A percentile compares a stretch with the other conserved stretches of the same genome.
phyloP scores from a whole-genome alignment of 2,113 vertebrate species.

The Stictonetta naevosa region DNA sequence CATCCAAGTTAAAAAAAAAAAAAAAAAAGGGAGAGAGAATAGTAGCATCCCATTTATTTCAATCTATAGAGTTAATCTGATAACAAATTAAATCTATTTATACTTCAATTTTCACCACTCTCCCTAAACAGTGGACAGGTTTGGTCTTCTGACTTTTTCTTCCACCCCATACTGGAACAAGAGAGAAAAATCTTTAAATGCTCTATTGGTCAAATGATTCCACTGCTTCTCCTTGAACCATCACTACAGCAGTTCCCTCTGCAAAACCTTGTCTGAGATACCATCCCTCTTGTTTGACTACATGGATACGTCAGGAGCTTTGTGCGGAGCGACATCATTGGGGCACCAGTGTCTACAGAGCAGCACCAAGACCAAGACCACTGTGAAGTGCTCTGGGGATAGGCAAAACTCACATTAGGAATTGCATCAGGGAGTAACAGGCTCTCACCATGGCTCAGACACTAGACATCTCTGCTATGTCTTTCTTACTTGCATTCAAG shows the following conservation, averaged over 20 bases:
- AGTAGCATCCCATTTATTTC: background rate
- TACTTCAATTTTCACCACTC: background rate
- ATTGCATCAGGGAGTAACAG: background rate
- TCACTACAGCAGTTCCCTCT: too few relatives aligned
- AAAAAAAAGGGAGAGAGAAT: background rate
- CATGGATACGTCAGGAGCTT: background rate
- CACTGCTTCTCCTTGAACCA: background rate
- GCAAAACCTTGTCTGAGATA: background rate
- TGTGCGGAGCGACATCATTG: fast-evolving
- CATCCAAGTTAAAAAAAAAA: background rate
- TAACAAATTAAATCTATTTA: background rate
- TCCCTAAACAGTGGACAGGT: background rate
- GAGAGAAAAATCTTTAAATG: background rate
- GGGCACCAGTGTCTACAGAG: background rate
- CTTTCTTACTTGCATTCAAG: fast-evolving
- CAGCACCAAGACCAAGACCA: background rate
- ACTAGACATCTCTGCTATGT: fast-evolving
- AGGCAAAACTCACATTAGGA: background rate
- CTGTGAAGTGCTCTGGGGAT: background rate
- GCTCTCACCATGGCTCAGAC: background rate
- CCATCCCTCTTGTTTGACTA: background rate
- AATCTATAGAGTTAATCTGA: background rate
- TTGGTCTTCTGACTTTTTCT: background rate
- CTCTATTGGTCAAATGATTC: too few relatives aligned
- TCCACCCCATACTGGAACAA: background rate